Conservation (phyloP, 1,140 invertebrate species). For the Lineus longissimus region DNA sequence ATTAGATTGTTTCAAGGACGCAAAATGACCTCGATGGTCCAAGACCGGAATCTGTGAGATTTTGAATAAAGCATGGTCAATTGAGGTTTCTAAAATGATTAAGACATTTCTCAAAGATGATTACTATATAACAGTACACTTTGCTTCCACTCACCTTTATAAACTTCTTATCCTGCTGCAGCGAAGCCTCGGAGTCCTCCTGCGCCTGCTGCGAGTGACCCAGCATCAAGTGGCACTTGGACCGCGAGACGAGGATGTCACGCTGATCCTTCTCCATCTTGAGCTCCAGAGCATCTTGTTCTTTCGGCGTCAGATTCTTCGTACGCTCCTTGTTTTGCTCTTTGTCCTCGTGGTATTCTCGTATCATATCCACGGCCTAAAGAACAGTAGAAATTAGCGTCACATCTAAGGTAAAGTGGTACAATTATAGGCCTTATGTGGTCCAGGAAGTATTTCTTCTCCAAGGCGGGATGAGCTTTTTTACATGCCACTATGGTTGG, state of each 20-base stretch:
- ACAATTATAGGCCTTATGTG: no score
- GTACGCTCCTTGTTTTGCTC: background rate
- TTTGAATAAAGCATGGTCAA: no score
- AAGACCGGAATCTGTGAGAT: no score
- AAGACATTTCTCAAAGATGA: slow-evolving; percentile 66
- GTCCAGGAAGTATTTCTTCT: no score
- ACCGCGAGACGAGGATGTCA: slow-evolving; percentile 79
- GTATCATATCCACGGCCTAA: background rate
- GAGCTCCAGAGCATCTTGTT: slow-evolving; percentile 74
- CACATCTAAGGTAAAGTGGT: no score
- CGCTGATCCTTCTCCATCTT: slow-evolving; percentile 81
- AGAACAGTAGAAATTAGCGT: no score
- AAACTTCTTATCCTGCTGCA: slow-evolving; percentile 71
- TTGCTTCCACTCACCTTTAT: no score
- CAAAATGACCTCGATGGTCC: no score
- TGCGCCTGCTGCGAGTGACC: slow-evolving; percentile 79
- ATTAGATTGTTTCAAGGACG: no score
- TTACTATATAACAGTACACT: slow-evolving; percentile 24
- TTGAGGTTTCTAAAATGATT: background rate
- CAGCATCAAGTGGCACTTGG: slow-evolving; percentile 83
- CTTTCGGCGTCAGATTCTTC: background rate
- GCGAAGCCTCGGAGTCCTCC: slow-evolving; percentile 76
- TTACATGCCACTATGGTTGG: no score
- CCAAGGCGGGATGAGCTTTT: no score
- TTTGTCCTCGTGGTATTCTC: background rate